Conservation (phyloP, 37 sponge, comb jelly and placozoan species). For the Eunapius fragilis region DNA sequence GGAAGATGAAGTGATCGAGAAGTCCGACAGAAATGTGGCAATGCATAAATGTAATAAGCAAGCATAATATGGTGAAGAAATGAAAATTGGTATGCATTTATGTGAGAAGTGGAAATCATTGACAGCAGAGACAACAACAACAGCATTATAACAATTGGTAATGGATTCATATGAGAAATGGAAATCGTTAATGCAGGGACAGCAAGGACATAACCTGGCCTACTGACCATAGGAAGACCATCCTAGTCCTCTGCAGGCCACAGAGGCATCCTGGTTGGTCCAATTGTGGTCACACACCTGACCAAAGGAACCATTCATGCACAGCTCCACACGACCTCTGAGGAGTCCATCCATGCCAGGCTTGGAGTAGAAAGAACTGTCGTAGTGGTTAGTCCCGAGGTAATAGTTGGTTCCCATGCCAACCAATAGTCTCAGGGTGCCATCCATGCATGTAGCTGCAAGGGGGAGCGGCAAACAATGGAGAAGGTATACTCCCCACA, state of each 20-base stretch:
- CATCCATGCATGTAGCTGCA: constrained; percentile 26
- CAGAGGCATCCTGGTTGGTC: background rate
- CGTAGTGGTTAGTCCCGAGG: background rate
- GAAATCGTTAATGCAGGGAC: background rate
- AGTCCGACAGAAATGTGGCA: constrained; percentile 5
- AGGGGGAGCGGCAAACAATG: background rate
- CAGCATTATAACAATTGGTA: no score
- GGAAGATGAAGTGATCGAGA: background rate
- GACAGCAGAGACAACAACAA: no score
- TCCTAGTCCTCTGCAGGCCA: background rate
- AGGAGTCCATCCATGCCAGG: constrained; percentile 1
- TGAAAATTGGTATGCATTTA: no score
- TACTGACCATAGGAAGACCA: background rate
- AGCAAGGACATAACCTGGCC: no score
- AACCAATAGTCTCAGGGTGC: constrained; percentile 7
- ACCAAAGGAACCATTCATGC: background rate
- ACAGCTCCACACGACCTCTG: constrained; percentile 26
- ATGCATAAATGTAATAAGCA: no score
- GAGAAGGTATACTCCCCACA: background rate
- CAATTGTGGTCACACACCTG: background rate
- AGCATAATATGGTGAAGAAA: background rate
- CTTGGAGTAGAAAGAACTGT: constrained; percentile 4
- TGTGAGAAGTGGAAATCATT: no score
- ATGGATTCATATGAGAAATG: no score
- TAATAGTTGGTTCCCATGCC: background rate